Conservation (phyloP, 2,797 vertebrate genomes). For the Mastacembelus armatus region DNA sequence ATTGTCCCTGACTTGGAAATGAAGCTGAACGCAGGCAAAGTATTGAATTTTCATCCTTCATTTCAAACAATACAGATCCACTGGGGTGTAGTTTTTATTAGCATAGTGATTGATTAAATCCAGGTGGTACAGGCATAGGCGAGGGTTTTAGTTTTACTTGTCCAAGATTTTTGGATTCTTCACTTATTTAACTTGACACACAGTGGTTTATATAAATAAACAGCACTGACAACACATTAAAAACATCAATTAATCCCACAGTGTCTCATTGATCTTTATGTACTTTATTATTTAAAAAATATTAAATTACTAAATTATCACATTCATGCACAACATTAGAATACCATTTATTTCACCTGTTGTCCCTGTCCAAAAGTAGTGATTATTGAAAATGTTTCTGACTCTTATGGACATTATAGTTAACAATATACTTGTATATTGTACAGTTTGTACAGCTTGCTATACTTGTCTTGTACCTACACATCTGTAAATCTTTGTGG, state of each 20-base stretch:
- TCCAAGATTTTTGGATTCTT: constrained; percentile 17
- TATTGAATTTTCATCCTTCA: constrained; percentile 54
- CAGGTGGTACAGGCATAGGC: constrained; percentile 12
- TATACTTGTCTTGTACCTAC: too few species aligned
- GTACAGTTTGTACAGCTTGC: too few species aligned
- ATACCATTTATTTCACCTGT: not conserved
- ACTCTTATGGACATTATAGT: too few species aligned
- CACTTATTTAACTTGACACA: constrained; percentile 5
- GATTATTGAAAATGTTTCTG: not conserved
- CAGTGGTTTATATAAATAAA: not conserved
- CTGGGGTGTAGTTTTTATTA: constrained; percentile 44
- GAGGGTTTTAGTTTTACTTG: constrained; percentile 16
- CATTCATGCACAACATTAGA: not conserved
- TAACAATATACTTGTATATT: too few species aligned
- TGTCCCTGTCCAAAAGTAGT: not conserved
- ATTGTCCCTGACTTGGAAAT: constrained; percentile 62
- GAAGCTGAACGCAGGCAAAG: constrained; percentile 50
- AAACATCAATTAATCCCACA: not conserved
- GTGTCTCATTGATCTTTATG: not conserved
- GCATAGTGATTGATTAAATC: constrained; percentile 41
- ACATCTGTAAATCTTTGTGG: too few species aligned
- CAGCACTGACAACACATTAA: not conserved
- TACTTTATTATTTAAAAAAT: not conserved
- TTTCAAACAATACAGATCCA: constrained; percentile 34
- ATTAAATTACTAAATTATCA: not conserved